Percentiles rank a stretch among this genome's conserved stretches.
Evolutionary conservation across 1,140 invertebrate species (phyloP).

Genomic region (Luehdorfia chinensis): DNA sequence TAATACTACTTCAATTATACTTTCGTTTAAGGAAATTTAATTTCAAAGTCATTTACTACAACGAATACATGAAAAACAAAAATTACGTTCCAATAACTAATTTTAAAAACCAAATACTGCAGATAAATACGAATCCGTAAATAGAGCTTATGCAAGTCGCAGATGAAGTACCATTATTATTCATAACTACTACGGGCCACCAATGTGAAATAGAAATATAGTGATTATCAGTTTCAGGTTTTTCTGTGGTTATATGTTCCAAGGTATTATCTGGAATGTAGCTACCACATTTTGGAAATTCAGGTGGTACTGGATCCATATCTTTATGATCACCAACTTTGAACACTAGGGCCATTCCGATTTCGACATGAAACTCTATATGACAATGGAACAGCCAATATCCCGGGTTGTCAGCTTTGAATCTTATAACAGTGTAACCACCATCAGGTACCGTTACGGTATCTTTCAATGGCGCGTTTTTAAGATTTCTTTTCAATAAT

Average conservation of each 20-base stretch:
- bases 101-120: slow-evolving; percentile 37
- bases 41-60: neutral
- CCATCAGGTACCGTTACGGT: slow-evolving; percentile 94
- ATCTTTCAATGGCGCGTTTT: slow-evolving; percentile 89
- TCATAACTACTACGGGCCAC: slow-evolving; percentile 59
- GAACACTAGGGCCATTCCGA: slow-evolving; percentile 92
- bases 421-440: slow-evolving; percentile 89
- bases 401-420: slow-evolving; percentile 86
- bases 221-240: slow-evolving; percentile 39
- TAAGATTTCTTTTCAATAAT: slow-evolving; percentile 84
- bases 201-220: slow-evolving; percentile 57
- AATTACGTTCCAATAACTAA: slow-evolving; percentile 36
- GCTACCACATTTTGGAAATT: slow-evolving; percentile 85
- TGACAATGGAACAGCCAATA: slow-evolving; percentile 96
- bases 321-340: slow-evolving; percentile 88
- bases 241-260: slow-evolving; percentile 47
- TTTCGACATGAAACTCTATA: slow-evolving; percentile 92
- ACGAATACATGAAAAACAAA: neutral
- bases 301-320: slow-evolving; percentile 80
- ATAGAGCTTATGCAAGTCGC: slow-evolving; percentile 21
- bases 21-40: slow-evolving; percentile 15
- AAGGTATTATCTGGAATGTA: slow-evolving; percentile 80
- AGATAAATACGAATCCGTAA: slow-evolving; percentile 28
- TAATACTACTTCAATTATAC: slow-evolving; percentile 19
- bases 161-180: slow-evolving; percentile 47